Base-by-base conservation (phyloP, 2,113 vertebrate genomes). In the Prionailurus viverrinus region DNA sequence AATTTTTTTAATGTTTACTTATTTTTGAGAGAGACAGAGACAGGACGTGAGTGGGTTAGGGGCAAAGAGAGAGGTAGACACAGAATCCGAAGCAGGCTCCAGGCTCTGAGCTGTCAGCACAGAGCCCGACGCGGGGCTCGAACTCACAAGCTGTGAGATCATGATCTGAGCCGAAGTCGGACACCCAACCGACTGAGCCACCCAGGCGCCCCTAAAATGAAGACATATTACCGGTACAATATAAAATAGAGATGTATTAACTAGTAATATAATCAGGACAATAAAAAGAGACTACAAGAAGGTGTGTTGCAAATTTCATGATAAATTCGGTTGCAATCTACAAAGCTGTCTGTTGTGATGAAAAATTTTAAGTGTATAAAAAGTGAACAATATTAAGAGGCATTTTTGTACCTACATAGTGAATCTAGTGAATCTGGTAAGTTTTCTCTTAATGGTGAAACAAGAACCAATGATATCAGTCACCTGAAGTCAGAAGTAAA, bases 381-480 rank as follows among this genome's bases (percentile, higher is more conserved):
- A 87, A 78, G 23, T 92, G 51, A 94, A 11, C 3, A 92, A 92
- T 53, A 80, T 29, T 89, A 71, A 81, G 66, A 81, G 31, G 21
- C 5, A 76, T 25, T 83, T 94, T 61, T 95, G 45, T 11, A 95
- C 66, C 29, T 73, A n/a, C 29, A 82, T 51, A 13, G 27, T 68
- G 12, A 73, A n/a, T 71, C 45, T 51, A 13, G 27, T 68, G 12
- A 68, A 39, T 71, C 45, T 86, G 19, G 58, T 85, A 69, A 48
- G 14, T 18, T 91, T 93, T 63, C 21, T 88, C 9, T 88, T 51
- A 78, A 45, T 1, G 55, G n/a, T 89, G 25, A 81, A 58, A 45
- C 29, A 76, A 92, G 27, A 89, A 76, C 45, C 15, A 95, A 53
- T 45, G 11, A 80, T 92, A 81, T 86, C 23, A 76, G 41, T 95